phyloP scores from a whole-genome alignment of 2,888 invertebrate genomes.

The Chymomyza fuscimana region DNA sequence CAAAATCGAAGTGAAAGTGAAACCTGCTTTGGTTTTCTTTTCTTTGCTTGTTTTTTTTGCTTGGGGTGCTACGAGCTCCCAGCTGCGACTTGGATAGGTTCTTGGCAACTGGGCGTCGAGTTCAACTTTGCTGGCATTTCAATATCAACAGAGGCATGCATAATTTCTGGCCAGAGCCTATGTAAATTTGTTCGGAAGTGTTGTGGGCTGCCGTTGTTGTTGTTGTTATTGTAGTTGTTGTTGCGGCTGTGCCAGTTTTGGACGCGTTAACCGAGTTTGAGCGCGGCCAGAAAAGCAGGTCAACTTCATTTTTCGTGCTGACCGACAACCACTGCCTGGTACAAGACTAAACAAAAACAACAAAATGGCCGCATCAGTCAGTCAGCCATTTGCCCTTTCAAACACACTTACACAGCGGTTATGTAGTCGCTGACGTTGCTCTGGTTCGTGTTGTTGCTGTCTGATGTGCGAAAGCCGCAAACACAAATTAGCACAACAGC shows the following conservation, averaged over 20 bases:
- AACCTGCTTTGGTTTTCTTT: slow-evolving; percentile 32
- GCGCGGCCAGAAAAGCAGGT: slow-evolving; percentile 58
- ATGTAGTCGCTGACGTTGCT: slow-evolving; percentile 31
- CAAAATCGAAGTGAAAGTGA: slow-evolving; percentile 53
- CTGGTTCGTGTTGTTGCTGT: slow-evolving; percentile 24
- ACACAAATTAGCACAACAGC: slow-evolving; percentile 68
- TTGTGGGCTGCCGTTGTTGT: slow-evolving; percentile 18
- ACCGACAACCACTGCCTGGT: slow-evolving; percentile 49
- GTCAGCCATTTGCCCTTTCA: slow-evolving; percentile 28
- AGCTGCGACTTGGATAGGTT: slow-evolving; percentile 35
- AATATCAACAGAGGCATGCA: slow-evolving; percentile 72
- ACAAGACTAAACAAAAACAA: slow-evolving; percentile 32
- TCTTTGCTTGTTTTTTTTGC: slow-evolving; percentile 19
- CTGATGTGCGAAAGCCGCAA: slow-evolving; percentile 65
- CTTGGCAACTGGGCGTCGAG: slow-evolving; percentile 18
- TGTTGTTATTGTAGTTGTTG: slow-evolving; percentile 26
- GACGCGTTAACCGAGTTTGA: slow-evolving; percentile 36
- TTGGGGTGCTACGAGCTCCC: slow-evolving; percentile 12
- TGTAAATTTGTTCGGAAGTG: slow-evolving; percentile 62
- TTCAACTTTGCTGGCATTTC: slow-evolving; percentile 61
- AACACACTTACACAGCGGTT: slow-evolving; percentile 6
- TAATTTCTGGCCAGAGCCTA: slow-evolving; percentile 63
- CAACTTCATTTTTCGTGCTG: slow-evolving; percentile 73
- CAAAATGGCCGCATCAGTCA: slow-evolving; percentile 29
- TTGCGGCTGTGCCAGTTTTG: slow-evolving; percentile 55